phyloP scores from a whole-genome alignment of 2,113 vertebrate species.

The Barbus barbus region DNA sequence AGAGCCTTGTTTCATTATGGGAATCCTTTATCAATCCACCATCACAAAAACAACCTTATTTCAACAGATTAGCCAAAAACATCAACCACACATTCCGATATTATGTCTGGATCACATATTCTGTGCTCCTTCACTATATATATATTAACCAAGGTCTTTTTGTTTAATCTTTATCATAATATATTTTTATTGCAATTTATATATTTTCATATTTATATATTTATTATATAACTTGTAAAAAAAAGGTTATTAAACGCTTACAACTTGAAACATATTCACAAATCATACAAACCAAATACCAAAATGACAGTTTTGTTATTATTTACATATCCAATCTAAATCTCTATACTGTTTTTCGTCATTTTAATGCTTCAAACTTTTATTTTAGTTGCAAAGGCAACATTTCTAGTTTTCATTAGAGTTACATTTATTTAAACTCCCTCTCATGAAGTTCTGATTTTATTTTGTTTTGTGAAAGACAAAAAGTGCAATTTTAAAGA shows the following conservation, averaged over 20 bases:
- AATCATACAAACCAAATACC: too few relatives aligned
- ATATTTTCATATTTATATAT: too few relatives aligned
- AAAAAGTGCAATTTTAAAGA: neutral
- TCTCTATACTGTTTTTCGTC: too few relatives aligned
- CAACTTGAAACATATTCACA: too few relatives aligned
- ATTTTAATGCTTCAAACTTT: too few relatives aligned
- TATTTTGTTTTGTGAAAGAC: neutral
- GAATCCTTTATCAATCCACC: constrained; percentile 43
- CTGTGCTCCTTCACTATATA: neutral
- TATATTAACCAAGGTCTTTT: neutral
- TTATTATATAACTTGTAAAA: too few relatives aligned
- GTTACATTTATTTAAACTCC: neutral
- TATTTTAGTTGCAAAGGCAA: too few relatives aligned
- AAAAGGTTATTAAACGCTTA: too few relatives aligned
- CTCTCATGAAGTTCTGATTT: neutral
- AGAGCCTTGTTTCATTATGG: constrained; percentile 42
- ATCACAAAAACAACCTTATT: constrained; percentile 43
- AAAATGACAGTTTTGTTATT: too few relatives aligned
- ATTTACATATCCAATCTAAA: too few relatives aligned
- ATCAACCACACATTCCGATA: constrained; percentile 8
- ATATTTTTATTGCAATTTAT: too few relatives aligned
- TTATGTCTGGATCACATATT: constrained; percentile 1
- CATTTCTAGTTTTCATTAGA: too few relatives aligned
- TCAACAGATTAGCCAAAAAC: constrained; percentile 22
- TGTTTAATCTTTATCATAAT: neutral